Base-by-base conservation (phyloP, 2,113 vertebrate species). In the Muscicapa adusta region DNA sequence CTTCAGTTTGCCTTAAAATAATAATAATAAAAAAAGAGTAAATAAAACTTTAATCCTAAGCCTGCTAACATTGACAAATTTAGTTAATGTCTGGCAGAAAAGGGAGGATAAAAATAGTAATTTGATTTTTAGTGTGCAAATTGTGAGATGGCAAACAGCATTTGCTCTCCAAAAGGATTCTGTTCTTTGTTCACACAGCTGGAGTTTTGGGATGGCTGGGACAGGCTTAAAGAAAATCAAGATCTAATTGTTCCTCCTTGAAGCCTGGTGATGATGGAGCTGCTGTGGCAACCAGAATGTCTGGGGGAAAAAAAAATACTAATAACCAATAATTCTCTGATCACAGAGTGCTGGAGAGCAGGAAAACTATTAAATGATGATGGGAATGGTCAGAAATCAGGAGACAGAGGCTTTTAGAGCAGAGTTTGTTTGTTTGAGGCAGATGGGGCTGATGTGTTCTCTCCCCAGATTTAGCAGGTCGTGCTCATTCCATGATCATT, bases 71-170 rank as follows among this genome's bases (percentile, higher is more conserved):
- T 78, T 92, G 89, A 75, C 60, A 93, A 94, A 86, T 90, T 58
- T 66, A 75, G 83, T 84, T 94, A 92, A 85, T 73, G 72, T 79
- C 85, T 88, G 79, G 71, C 17, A 36, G 75, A 76, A 85, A 78
- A 68, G 7, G 33, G 36, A 78, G 79, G 83, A 85, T 85, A 96
- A 94, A 97, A 96, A 96, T 82, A 96, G 65, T 78, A 3, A 88
- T 91, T 96, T 93, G 73, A 95, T 81, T 91, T 96, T 96, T 85
- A 95, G 65, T 68, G 91, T 92, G 86, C 48, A 96, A 95, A 95
- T 84, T 91, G 61, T 84, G 76, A 94, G 83, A 86, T 34, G 93
- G 89, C 93, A 95, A 92, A 96, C 92, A 96, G 33, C 22, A 6
- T 73, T 92, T 66, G 14, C 63, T 91, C 79, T 88, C 51, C 28